Evolutionary conservation across 2,797 vertebrate species (phyloP).

Genomic region (Gobio occitaniae): DNA sequence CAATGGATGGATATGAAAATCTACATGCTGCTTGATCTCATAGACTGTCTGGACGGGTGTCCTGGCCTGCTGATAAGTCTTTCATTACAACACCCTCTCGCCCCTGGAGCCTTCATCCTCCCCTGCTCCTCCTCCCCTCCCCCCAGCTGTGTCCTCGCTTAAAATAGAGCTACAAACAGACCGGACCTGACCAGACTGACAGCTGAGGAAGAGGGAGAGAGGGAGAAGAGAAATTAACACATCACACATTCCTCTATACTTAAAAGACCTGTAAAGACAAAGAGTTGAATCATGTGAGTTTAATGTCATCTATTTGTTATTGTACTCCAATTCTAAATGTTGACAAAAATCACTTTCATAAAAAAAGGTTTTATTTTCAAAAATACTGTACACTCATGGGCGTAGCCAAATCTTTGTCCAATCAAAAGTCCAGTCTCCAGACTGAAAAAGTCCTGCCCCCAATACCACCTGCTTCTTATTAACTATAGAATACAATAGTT

Average conservation of each 20-base stretch:
- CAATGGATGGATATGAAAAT: slow-evolving; percentile 30
- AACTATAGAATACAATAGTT: not conserved
- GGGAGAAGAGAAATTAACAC: slow-evolving; percentile 8
- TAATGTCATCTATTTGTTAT: not conserved
- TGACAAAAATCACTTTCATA: not conserved
- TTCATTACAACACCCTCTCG: slow-evolving; percentile 53
- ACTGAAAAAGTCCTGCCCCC: not conserved
- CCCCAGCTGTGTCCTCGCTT: slow-evolving; percentile 43
- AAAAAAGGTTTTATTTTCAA: not conserved
- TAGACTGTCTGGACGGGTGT: slow-evolving; percentile 35
- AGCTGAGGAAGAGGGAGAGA: slow-evolving; percentile 43
- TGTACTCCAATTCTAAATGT: not conserved
- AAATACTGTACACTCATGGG: not conserved
- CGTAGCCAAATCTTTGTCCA: not conserved
- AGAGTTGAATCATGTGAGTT: not conserved
- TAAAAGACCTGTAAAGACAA: not conserved
- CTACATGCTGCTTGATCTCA: slow-evolving; percentile 30
- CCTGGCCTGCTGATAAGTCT: slow-evolving; percentile 47
- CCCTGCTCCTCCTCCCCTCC: slow-evolving; percentile 42
- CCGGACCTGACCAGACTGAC: slow-evolving; percentile 60
- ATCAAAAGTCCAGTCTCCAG: not conserved
- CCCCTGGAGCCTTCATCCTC: slow-evolving; percentile 43
- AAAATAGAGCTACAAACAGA: slow-evolving; percentile 63
- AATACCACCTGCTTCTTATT: not conserved
- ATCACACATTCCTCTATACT: not conserved